A percentile compares a stretch with the other conserved stretches of the same genome.
Conservation (phyloP, 2,888 invertebrate genomes). For the Halocaridina rubra region DNA sequence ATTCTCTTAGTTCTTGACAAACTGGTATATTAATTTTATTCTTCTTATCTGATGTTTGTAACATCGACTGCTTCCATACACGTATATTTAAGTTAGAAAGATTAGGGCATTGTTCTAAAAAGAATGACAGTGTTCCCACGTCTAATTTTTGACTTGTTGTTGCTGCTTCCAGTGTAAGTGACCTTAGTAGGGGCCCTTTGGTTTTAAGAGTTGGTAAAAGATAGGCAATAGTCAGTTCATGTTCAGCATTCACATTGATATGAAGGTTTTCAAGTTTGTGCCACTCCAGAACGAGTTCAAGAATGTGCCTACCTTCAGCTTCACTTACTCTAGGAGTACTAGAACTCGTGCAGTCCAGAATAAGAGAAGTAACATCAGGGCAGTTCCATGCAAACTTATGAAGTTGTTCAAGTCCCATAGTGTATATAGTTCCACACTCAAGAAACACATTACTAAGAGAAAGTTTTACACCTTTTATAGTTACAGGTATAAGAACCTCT, state of each 20-base stretch:
- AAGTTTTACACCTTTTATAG: not conserved
- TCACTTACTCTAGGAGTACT: not conserved
- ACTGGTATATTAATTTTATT: not conserved
- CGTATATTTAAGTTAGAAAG: constrained; percentile 12
- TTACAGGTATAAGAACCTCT: constrained; percentile 22
- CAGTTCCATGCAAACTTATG: constrained; percentile 24
- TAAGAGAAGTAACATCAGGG: constrained; percentile 21
- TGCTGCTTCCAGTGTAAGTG: constrained; percentile 38
- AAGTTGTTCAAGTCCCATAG: not conserved
- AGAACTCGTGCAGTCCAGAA: constrained; percentile 13
- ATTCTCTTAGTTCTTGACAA: not conserved
- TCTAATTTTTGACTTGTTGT: constrained; percentile 7
- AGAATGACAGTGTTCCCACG: not conserved
- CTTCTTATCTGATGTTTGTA: not conserved
- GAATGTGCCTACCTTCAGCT: constrained; percentile 9
- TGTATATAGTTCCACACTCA: constrained; percentile 13
- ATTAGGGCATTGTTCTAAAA: constrained; percentile 34
- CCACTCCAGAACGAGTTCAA: constrained; percentile 4
- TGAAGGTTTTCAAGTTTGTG: constrained; percentile 16
- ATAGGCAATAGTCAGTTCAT: constrained; percentile 5
- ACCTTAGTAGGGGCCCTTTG: constrained; percentile 4
- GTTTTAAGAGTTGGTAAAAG: constrained; percentile 16
- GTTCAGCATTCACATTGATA: constrained; percentile 23
- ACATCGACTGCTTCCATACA: constrained; percentile 41
- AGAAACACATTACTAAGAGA: constrained; percentile 30